These are phyloP conservation scores for Platichthys flesus DNA, from an alignment of 2,113 vertebrate species.

Conservation along the genomic window DNA sequence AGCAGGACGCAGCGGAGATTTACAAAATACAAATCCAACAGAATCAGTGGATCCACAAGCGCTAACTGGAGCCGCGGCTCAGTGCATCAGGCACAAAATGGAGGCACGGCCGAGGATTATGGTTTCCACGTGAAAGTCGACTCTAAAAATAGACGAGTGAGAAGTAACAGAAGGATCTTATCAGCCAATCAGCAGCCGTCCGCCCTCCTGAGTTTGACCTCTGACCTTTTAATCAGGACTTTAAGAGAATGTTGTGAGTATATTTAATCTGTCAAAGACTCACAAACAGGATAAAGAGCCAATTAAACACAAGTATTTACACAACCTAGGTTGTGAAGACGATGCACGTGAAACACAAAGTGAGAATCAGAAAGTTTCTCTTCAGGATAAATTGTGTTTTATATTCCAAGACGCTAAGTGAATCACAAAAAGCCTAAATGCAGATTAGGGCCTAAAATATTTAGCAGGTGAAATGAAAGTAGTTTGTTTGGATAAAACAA, in stretches of 20 bases:
- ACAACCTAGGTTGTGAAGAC: too few relatives aligned
- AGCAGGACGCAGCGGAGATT: slow-evolving; percentile 31
- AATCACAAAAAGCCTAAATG: not conserved
- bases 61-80: not conserved
- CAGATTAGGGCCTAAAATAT: not conserved
- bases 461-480: not conserved
- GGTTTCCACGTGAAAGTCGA: not conserved
- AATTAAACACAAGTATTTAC: too few relatives aligned
- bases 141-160: not conserved
- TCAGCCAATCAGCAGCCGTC: not conserved
- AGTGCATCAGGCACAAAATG: slow-evolving; percentile 6
- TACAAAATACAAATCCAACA: slow-evolving; percentile 53
- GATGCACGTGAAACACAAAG: too few relatives aligned
- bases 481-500: not conserved
- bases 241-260: too few relatives aligned
- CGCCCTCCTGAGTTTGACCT: not conserved
- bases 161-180: too few relatives aligned
- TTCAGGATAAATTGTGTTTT: too few relatives aligned
- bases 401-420: too few relatives aligned
- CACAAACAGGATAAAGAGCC: too few relatives aligned
- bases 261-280: too few relatives aligned
- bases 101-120: not conserved
- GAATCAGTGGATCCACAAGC: slow-evolving; percentile 47
- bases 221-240: not conserved
- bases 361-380: too few relatives aligned